Evolutionary conservation across 2,113 vertebrate species (phyloP).

Genomic region (Ceyx melanurus): DNA sequence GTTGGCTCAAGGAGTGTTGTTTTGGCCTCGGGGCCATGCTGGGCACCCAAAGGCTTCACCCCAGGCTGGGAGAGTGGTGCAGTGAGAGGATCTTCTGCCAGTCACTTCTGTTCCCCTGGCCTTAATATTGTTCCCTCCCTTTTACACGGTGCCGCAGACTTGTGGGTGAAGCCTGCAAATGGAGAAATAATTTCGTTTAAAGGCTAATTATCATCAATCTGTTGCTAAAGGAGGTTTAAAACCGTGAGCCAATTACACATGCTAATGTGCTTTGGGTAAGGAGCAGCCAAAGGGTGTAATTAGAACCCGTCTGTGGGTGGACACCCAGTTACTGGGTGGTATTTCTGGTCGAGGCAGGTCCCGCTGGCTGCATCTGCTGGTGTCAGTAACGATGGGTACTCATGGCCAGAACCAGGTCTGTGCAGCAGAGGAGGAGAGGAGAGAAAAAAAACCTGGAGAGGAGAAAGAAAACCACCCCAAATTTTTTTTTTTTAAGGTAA

Average conservation of each 20-base stretch:
- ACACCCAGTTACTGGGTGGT: background rate
- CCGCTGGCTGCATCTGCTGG: background rate
- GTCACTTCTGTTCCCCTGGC: background rate
- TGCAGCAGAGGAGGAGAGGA: background rate
- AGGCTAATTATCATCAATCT: constrained; percentile 18
- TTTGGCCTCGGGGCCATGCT: accelerated
- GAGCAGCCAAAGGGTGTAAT: background rate
- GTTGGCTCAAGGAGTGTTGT: accelerated
- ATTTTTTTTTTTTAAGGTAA: background rate
- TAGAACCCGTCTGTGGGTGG: background rate
- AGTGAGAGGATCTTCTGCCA: background rate
- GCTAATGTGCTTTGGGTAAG: background rate
- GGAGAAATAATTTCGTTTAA: background rate
- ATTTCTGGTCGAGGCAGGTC: background rate
- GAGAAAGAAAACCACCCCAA: background rate
- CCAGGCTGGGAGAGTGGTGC: background rate
- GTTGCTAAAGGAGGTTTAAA: constrained; percentile 36
- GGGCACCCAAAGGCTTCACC: background rate
- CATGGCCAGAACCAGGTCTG: accelerated
- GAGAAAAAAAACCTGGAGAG: background rate
- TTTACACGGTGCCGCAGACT: accelerated
- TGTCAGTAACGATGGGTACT: background rate
- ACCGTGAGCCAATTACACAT: background rate
- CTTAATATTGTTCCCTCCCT: background rate
- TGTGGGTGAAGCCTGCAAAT: background rate